Evolutionary conservation across 1,140 invertebrate species (phyloP), one percentile per base, ranked within the genome.

Genomic region (Drosophila arizonae): DNA sequence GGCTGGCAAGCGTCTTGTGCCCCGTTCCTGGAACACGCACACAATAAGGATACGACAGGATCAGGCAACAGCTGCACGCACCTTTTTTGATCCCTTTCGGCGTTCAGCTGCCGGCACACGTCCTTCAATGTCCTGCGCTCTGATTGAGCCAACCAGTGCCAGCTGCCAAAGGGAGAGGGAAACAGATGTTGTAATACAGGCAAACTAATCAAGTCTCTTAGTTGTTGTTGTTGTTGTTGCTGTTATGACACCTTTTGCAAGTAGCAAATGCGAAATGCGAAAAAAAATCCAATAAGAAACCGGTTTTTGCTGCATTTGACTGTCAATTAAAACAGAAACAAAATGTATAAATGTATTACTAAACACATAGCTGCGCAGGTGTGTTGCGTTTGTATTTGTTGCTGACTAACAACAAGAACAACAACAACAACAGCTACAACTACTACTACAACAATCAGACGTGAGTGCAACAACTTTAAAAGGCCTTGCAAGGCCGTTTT

Each of bases 391-490:
- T 28, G 50, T 56, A 51, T 24, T 17, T 46, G 26, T 55, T 62
- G 70, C 63, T 84, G 76, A 79, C 67, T 77, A 78, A 79, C 71
- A 73, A 55, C 71, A 69, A 57, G 43, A 61, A 78, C 52, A 77
- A 77, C 33, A 33, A 33, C 6, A 33, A 63, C 58, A 55, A 54
- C 64, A 33, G 8, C 73, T 24, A 24, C 21, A 2, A 77, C 28
- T 6, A 30, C 5, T 6, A 66, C 58, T 51, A 54, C 64, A 72
- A 71, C 73, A 60, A 41, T 17, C 43, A 68, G 46, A 26, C 45
- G 74, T 77, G 77, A 75, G 77, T 86, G 82, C 82, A 86, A 87
- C 81, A 86, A 87, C 82, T 87, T 87, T 87, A 87, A 87, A 87
- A 88, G 82, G 84, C 84, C 84, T 87, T 87, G 84, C 84, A 87